Percentiles rank a stretch among this genome's conserved stretches.
phyloP scores from a whole-genome alignment of 2,113 vertebrate species.

The Piprites chloris region DNA sequence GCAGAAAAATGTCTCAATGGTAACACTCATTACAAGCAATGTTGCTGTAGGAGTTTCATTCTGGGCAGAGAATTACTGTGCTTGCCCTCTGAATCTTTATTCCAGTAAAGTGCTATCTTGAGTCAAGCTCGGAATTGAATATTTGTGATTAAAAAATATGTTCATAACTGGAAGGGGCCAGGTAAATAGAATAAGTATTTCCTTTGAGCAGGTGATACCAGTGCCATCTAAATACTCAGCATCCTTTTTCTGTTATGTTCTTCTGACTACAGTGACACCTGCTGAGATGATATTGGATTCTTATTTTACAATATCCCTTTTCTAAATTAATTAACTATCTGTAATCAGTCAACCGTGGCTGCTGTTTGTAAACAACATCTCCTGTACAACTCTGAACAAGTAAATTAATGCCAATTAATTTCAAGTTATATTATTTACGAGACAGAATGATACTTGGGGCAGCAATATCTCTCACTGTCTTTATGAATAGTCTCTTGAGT shows the following conservation, averaged over 20 bases:
- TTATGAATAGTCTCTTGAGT: neutral
- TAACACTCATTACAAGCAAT: neutral
- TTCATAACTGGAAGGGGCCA: neutral
- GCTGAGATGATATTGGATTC: constrained; percentile 52
- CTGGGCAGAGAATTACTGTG: neutral
- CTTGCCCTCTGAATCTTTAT: neutral
- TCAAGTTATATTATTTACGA: neutral
- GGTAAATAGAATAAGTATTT: constrained; percentile 7
- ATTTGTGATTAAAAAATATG: neutral
- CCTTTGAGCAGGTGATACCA: neutral
- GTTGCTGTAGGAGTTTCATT: neutral
- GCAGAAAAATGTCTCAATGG: neutral
- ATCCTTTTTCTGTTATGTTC: constrained; percentile 1
- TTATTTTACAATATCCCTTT: constrained; percentile 46
- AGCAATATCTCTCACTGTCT: neutral
- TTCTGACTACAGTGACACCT: constrained; percentile 61
- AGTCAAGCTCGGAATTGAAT: neutral
- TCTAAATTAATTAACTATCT: constrained; percentile 58
- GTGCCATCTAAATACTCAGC: neutral
- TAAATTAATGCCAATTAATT: constrained; percentile 45
- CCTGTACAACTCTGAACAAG: constrained; percentile 21
- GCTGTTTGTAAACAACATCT: constrained; percentile 42
- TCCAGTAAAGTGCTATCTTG: neutral
- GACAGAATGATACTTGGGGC: neutral
- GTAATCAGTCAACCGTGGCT: constrained; percentile 46